phyloP scores from a whole-genome alignment of 1,140 invertebrate genomes.

The Hyphantria cunea region DNA sequence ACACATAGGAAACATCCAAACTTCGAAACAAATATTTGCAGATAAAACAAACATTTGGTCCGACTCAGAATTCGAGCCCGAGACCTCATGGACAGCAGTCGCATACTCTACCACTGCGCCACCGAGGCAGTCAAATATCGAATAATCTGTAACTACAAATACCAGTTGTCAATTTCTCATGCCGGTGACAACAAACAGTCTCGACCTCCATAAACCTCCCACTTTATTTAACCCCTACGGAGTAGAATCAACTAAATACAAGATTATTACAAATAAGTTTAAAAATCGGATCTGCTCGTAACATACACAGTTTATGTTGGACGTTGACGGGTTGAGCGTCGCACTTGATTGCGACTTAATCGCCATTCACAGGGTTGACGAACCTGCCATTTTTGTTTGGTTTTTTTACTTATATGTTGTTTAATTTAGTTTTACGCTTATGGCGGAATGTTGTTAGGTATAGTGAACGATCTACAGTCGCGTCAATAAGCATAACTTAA shows the following conservation, averaged over 20 bases:
- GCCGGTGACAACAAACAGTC: not conserved
- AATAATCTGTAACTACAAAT: too few relatives aligned
- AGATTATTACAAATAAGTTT: not conserved
- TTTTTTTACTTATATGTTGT: not conserved
- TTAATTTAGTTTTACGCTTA: not conserved
- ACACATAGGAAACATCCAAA: too few relatives aligned
- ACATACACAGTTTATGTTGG: not conserved
- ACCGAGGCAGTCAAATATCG: too few relatives aligned
- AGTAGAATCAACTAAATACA: not conserved
- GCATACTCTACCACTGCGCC: too few relatives aligned
- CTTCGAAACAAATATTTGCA: too few relatives aligned
- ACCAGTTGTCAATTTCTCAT: not conserved
- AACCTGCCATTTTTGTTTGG: not conserved
- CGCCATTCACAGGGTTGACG: not conserved
- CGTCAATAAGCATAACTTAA: not conserved
- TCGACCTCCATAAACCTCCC: not conserved
- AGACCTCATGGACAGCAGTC: too few relatives aligned
- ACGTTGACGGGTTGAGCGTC: not conserved
- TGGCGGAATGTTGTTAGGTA: not conserved
- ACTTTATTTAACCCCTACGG: not conserved
- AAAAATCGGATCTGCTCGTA: conserved; percentile 1
- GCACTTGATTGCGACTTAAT: not conserved
- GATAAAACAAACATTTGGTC: too few relatives aligned
- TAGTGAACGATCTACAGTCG: too few relatives aligned
- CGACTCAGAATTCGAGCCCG: too few relatives aligned